phyloP scores from a whole-genome alignment of 1,140 invertebrate genomes.

The Melipona quadrifasciata region DNA sequence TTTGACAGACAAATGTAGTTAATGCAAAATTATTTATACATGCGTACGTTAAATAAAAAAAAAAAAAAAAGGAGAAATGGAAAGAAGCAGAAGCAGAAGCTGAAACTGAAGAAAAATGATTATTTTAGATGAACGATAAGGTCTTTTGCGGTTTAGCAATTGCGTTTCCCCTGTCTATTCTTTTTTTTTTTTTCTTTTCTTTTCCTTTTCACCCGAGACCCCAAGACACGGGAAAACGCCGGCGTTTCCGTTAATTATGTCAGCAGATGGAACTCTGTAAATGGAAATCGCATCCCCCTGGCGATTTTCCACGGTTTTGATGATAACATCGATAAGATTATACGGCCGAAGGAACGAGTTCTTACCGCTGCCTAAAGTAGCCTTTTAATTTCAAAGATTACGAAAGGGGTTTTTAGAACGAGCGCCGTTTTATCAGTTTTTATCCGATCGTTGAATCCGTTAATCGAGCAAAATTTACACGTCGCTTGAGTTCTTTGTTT shows the following conservation, averaged over 20 bases:
- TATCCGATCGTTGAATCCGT: no score
- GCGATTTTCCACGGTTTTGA: conserved; percentile 20
- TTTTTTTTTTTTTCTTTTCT: background rate
- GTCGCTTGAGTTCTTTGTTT: no score
- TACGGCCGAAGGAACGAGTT: conserved; percentile 4
- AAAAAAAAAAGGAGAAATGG: background rate
- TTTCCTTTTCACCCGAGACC: background rate
- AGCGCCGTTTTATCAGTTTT: background rate
- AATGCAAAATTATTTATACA: no score
- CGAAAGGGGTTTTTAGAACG: no score
- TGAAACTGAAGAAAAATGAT: background rate
- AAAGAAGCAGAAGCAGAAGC: no score
- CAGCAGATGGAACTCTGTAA: conserved; percentile 24
- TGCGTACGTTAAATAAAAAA: background rate
- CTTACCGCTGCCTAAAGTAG: background rate
- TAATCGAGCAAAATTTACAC: no score
- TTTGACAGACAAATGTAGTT: background rate
- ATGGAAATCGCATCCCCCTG: conserved; percentile 6
- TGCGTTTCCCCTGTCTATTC: background rate
- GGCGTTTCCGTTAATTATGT: conserved; percentile 4
- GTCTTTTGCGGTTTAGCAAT: conserved; percentile 1
- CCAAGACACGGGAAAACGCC: background rate
- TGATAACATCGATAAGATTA: conserved; percentile 15
- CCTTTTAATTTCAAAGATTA: conserved; percentile 1
- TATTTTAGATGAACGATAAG: conserved; percentile 17